Conservation (phyloP, 2,113 vertebrate species). For the Mus musculus region DNA sequence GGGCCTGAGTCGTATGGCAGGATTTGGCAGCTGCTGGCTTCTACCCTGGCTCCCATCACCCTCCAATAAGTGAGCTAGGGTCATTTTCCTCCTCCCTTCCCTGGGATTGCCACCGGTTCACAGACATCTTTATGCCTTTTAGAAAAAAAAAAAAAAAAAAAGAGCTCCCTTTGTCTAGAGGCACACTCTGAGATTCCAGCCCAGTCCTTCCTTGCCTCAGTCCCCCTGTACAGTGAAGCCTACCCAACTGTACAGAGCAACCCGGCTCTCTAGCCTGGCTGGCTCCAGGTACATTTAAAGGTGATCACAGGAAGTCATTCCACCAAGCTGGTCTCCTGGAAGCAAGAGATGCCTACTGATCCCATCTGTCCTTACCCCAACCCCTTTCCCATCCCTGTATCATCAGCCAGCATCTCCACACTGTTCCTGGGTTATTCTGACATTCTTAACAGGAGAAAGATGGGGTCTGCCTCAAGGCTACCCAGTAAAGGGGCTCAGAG, state of each 20-base stretch:
- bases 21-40: neutral
- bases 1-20: neutral
- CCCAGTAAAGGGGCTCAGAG: neutral
- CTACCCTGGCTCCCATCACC: neutral
- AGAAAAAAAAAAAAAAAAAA: neutral
- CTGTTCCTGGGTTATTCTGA: neutral
- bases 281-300: neutral
- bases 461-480: slow-evolving; percentile 31
- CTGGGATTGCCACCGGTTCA: neutral
- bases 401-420: neutral
- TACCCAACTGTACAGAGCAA: neutral
- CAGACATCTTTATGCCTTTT: neutral
- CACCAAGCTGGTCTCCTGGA: neutral
- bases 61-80: neutral
- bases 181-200: neutral
- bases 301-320: neutral
- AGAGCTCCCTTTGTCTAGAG: neutral
- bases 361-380: neutral
- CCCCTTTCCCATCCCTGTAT: neutral
- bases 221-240: neutral
- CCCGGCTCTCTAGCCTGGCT: neutral
- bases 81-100: neutral
- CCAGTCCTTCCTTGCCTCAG: neutral
- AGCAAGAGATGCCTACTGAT: neutral
- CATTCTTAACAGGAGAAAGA: neutral